These are phyloP conservation scores for Pardalotus punctatus DNA, from an alignment of 2,113 vertebrate genomes.

Conservation along the genomic window DNA sequence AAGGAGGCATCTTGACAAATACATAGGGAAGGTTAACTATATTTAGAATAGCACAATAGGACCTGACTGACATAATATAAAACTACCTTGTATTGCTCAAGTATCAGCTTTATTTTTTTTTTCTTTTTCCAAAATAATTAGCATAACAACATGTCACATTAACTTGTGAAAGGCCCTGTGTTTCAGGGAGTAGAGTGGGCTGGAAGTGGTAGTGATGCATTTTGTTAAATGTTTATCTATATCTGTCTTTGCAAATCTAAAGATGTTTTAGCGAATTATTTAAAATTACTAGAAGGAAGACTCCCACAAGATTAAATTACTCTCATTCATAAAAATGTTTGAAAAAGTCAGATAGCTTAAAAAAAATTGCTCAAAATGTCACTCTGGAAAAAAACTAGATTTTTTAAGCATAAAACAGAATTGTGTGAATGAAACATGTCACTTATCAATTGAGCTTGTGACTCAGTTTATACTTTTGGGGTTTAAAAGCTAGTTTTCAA, in stretches of 20 bases:
- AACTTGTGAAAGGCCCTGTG: not conserved
- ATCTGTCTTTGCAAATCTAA: not conserved
- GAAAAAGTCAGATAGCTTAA: not conserved
- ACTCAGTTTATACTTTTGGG: not conserved
- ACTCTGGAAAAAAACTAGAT: not conserved
- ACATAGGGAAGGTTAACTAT: not conserved
- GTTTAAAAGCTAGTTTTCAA: not conserved
- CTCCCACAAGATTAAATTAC: not conserved
- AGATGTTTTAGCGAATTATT: not conserved
- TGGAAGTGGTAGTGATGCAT: not conserved
- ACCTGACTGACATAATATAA: not conserved
- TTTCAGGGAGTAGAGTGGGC: not conserved
- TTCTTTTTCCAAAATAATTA: not conserved
- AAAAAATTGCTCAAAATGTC: not conserved
- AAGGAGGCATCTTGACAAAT: not conserved
- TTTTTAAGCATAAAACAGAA: not conserved
- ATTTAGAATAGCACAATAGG: not conserved
- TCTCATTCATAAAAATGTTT: not conserved
- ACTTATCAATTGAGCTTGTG: not conserved
- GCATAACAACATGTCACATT: not conserved
- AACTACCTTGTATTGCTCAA: rapidly evolving
- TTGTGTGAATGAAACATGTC: not conserved
- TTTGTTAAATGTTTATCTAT: not conserved
- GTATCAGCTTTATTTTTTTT: not conserved
- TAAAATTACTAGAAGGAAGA: not conserved